Evolutionary conservation across 2,888 invertebrate species (phyloP).

Genomic region (Callyntrura sp.): DNA sequence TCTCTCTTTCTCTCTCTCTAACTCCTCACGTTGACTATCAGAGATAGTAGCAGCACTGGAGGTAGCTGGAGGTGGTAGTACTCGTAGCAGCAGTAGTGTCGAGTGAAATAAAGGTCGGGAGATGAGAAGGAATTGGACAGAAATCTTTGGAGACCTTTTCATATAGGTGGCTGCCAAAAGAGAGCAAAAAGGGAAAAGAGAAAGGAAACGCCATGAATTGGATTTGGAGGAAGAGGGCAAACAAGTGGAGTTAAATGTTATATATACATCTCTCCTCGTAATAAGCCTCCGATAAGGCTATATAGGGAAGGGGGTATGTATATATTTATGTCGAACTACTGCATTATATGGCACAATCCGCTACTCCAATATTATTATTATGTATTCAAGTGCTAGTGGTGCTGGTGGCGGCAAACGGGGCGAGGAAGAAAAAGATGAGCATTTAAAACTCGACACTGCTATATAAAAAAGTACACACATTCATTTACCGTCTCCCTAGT

Average conservation of each 20-base stretch:
- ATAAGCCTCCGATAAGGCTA: background rate
- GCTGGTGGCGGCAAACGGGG: conserved; percentile 53
- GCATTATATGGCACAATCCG: background rate
- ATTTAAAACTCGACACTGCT: conserved; percentile 72
- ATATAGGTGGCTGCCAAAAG: conserved; percentile 78
- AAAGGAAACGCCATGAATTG: conserved; percentile 68
- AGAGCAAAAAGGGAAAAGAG: conserved; percentile 67
- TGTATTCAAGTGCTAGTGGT: conserved; percentile 44
- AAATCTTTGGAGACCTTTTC: conserved; percentile 77
- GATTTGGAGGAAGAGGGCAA: conserved; percentile 75
- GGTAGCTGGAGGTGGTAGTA: background rate
- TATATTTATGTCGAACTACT: background rate
- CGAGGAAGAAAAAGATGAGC: conserved; percentile 72
- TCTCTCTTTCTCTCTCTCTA: background rate
- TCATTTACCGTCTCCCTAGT: background rate
- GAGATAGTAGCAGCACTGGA: too few species aligned
- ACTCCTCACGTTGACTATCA: too few species aligned
- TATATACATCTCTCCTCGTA: conserved; percentile 36
- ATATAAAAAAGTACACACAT: conserved; percentile 10
- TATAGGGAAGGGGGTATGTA: background rate
- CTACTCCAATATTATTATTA: conserved; percentile 54
- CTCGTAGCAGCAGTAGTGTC: background rate
- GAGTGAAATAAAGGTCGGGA: conserved; percentile 74
- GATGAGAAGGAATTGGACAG: conserved; percentile 78
- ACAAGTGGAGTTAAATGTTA: conserved; percentile 77